Base-by-base conservation (phyloP, 1,140 invertebrate genomes). In the Cotesia typhae region DNA sequence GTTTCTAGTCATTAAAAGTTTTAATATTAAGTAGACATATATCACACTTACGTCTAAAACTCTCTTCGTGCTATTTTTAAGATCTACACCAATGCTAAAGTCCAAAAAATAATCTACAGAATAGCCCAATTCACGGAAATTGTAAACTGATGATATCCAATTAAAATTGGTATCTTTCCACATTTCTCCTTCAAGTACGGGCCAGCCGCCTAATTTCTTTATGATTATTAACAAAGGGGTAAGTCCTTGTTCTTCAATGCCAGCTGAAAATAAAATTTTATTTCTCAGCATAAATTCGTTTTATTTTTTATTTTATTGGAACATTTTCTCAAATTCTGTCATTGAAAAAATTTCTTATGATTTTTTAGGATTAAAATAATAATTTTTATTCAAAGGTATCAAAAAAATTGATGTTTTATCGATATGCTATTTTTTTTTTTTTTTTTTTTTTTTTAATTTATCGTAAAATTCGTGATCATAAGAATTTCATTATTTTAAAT, bases 41-140 rank as follows among this genome's bases (percentile, higher is more conserved):
- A 12, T 20, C 4, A 53, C 28, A 90, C 93, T 90, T 89, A 96
- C 95, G 88, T 96, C 94, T 77, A 97, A 95, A 38, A 95, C 89
- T 65, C 95, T 88, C 73, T 89, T 90, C 0, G 94, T 94, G 35
- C 93, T 95, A 83, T 98, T 97, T 83, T 95, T 96, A n/a, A 96
- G 89, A 86, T 98, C 95, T 5, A 95, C 93, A 3, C 92, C 91
- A 67, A 98, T 92, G 47, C 94, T 95, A 76, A 98, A 95, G 79
- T 97, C 95, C n/a, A 98, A 89, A 80, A 97, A 92, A 80, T 97
- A 96, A 83, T 97, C 95, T 53, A 95, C 92, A 4, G 94, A 95
- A 81, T 95, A 96, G 3, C 96, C 96, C 4, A 89, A 84, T 63
- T 87, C 86, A 17, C 93, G 89, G 86, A 95, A 96, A 69, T 90